phyloP scores from a whole-genome alignment of 23 tunicate genomes.

The Botrylloides violaceus region DNA sequence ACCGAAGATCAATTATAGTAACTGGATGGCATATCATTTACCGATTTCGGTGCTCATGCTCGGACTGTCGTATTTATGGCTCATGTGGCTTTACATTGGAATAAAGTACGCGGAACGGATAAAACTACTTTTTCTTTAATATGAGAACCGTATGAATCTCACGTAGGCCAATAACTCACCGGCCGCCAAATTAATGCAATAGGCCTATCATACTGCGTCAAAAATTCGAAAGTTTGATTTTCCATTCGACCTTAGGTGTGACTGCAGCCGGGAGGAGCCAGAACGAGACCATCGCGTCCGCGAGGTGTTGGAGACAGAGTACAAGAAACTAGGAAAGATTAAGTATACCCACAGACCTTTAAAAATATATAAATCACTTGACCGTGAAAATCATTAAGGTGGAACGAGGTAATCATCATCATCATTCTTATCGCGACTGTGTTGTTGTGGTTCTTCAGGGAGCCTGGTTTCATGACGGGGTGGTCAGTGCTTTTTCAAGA shows the following conservation, averaged over 20 bases:
- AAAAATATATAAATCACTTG: not conserved
- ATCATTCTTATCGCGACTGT: constrained; percentile 22
- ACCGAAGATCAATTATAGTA: constrained; percentile 28
- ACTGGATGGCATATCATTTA: constrained; percentile 54
- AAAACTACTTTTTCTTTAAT: too few species aligned
- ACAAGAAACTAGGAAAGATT: constrained; percentile 20
- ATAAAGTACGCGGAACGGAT: constrained; percentile 19
- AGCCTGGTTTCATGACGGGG: constrained; percentile 46
- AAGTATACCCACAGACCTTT: not conserved
- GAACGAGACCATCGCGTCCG: constrained; percentile 20
- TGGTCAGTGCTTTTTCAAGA: constrained; percentile 24
- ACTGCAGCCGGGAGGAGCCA: not conserved
- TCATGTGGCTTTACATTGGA: constrained; percentile 26
- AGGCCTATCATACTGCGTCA: not conserved
- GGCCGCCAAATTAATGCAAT: not conserved
- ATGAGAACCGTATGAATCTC: too few species aligned
- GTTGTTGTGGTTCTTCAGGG: constrained; percentile 37
- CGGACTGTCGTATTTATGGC: constrained; percentile 40
- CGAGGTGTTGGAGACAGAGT: constrained; percentile 7
- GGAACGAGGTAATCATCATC: constrained; percentile 23
- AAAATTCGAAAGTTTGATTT: too few species aligned
- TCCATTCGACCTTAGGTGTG: too few species aligned
- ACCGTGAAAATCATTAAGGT: constrained; percentile 3
- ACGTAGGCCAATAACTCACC: too few species aligned
- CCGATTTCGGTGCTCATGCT: constrained; percentile 28